These are phyloP conservation scores for Siderastrea siderea DNA, from an alignment of 92 coral and sea anemone genomes.

Conservation along the genomic window DNA sequence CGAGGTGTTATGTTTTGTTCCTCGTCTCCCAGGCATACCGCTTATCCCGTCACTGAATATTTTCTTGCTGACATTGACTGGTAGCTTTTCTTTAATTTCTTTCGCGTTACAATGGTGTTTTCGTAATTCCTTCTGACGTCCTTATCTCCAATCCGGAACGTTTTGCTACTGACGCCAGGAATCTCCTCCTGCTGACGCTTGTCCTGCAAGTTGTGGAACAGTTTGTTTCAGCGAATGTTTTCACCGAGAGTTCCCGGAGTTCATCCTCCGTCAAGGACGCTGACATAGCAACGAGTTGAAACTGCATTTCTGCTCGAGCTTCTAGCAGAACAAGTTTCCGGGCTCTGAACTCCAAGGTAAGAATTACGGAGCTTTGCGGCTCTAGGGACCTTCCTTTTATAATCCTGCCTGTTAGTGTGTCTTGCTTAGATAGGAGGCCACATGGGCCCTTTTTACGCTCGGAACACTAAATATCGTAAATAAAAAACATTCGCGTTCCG, in stretches of 20 bases:
- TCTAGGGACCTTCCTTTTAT: too few species aligned
- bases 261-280: conserved; percentile 23
- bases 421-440: too few species aligned
- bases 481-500: too few species aligned
- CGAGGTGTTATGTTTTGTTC: too few species aligned
- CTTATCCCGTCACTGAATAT: conserved; percentile 18
- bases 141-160: conserved; percentile 39
- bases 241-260: conserved; percentile 38
- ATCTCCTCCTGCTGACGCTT: too few species aligned
- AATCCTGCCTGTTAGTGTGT: too few species aligned
- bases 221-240: conserved; percentile 57
- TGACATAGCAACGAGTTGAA: conserved; percentile 43
- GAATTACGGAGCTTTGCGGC: too few species aligned
- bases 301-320: conserved; percentile 43
- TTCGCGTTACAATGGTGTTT: conserved; percentile 50
- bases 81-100: conserved; percentile 55
- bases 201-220: conserved; percentile 50
- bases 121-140: conserved; percentile 53
- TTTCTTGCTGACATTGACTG: conserved; percentile 62
- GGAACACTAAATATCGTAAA: too few species aligned
- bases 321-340: conserved; percentile 30
- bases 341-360: too few species aligned
- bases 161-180: conserved; percentile 60
- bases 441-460: too few species aligned
- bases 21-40: neutral